These are phyloP conservation scores for Aphrophora alni DNA, from an alignment of 2,888 invertebrate genomes.

Conservation along the genomic window DNA sequence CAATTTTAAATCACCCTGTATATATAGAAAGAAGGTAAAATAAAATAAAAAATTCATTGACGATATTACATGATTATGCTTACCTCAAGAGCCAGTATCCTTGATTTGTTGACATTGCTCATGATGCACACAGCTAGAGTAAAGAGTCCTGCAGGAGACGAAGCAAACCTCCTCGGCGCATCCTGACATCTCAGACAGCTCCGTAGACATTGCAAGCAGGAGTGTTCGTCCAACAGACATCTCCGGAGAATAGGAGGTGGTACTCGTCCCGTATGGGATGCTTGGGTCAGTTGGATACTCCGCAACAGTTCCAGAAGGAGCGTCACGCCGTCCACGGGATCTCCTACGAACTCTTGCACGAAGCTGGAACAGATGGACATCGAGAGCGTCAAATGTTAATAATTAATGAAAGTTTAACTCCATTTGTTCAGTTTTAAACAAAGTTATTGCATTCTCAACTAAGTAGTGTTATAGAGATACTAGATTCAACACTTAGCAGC, in stretches of 20 bases:
- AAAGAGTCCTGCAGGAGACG: conserved; percentile 81
- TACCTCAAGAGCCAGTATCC: conserved; percentile 87
- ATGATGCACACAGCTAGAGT: conserved; percentile 87
- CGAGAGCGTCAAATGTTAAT: too few species aligned
- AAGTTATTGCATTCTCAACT: too few species aligned
- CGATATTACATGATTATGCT: conserved; percentile 19
- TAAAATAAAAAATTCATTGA: too few species aligned
- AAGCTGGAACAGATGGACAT: conserved; percentile 72
- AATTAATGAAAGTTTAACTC: neutral
- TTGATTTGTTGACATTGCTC: conserved; percentile 84
- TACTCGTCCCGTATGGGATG: conserved; percentile 55
- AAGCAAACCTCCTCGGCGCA: conserved; percentile 76
- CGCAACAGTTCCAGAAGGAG: conserved; percentile 84
- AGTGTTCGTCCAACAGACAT: conserved; percentile 84
- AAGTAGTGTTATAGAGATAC: too few species aligned
- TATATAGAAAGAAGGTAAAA: too few species aligned
- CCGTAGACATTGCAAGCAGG: conserved; percentile 87
- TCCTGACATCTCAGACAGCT: conserved; percentile 82
- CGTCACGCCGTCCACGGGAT: conserved; percentile 86
- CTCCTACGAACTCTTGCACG: conserved; percentile 89
- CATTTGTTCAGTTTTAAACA: too few species aligned
- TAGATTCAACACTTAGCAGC: too few species aligned
- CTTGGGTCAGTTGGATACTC: conserved; percentile 83
- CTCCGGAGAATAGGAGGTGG: conserved; percentile 46
- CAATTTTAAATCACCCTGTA: too few species aligned